Evolutionary conservation across 2,797 vertebrate genomes (phyloP).

Genomic region (Benthosema pterotum): DNA sequence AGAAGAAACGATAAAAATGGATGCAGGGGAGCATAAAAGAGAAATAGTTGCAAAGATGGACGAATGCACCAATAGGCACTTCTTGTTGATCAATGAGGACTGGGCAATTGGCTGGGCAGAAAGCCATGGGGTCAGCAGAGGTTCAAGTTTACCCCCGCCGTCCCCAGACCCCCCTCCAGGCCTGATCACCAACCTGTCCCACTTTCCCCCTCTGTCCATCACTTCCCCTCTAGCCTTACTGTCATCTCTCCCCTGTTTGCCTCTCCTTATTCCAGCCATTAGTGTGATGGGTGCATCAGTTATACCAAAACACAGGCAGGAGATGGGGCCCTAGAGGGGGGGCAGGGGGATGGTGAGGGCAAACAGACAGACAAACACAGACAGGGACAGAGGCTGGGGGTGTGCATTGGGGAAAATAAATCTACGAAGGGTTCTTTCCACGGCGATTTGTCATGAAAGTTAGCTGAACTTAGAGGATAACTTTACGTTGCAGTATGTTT

Average conservation of each 20-base stretch:
- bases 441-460: slow-evolving; percentile 33
- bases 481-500: not conserved
- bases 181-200: slow-evolving; percentile 25
- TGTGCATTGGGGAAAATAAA: slow-evolving; percentile 12
- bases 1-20: slow-evolving; percentile 3
- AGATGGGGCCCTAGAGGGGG: slow-evolving; percentile 5
- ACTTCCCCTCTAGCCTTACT: slow-evolving; percentile 8
- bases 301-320: slow-evolving; percentile 23
- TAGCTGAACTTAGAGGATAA: slow-evolving; percentile 17
- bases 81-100: slow-evolving; percentile 47
- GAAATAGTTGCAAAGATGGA: slow-evolving; percentile 25
- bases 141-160: not conserved
- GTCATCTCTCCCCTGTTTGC: slow-evolving; percentile 23
- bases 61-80: slow-evolving; percentile 42
- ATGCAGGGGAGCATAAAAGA: slow-evolving; percentile 33
- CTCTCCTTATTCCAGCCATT: slow-evolving; percentile 37
- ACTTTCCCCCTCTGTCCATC: slow-evolving; percentile 27
- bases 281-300: slow-evolving; percentile 42
- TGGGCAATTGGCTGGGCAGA: not conserved
- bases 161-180: slow-evolving; percentile 20
- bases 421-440: slow-evolving; percentile 25
- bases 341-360: not conserved
- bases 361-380: not conserved
- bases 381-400: not conserved
- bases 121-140: slow-evolving; percentile 17